Evolutionary conservation across 2,888 invertebrate species (phyloP).

Genomic region (Caenorhabditis parvicauda): DNA sequence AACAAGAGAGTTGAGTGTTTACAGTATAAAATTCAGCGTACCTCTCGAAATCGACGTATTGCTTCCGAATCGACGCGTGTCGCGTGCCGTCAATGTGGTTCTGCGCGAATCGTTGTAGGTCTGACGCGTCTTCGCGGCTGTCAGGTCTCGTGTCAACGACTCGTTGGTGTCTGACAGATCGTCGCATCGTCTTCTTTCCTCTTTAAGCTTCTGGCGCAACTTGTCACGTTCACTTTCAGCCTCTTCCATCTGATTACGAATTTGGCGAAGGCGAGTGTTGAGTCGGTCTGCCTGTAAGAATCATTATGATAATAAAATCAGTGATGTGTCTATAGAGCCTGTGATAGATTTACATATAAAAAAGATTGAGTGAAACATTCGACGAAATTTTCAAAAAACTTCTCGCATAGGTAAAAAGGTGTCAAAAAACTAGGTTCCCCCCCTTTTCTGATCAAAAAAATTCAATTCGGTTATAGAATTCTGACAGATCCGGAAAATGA

Average conservation of each 20-base stretch:
- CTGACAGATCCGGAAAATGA: background rate
- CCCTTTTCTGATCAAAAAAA: too few species aligned
- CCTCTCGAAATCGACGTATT: slow-evolving; percentile 23
- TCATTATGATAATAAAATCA: background rate
- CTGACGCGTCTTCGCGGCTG: slow-evolving; percentile 17
- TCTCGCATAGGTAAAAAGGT: too few species aligned
- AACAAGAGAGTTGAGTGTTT: too few species aligned
- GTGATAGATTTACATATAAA: too few species aligned
- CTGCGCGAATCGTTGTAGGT: slow-evolving; percentile 13
- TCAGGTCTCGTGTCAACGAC: slow-evolving; percentile 18
- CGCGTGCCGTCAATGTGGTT: slow-evolving; percentile 18
- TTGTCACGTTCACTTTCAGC: slow-evolving; percentile 20
- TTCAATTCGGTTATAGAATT: background rate
- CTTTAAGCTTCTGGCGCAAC: slow-evolving; percentile 14
- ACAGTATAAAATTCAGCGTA: too few species aligned
- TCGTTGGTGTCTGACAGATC: slow-evolving; percentile 23
- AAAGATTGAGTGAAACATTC: too few species aligned
- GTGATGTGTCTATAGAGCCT: too few species aligned
- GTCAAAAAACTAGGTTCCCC: too few species aligned
- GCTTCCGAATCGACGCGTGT: slow-evolving; percentile 24
- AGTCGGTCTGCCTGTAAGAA: slow-evolving; percentile 12
- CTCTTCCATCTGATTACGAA: slow-evolving; percentile 22
- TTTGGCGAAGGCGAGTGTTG: slow-evolving; percentile 22
- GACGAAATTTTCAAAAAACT: too few species aligned
- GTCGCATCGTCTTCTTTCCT: slow-evolving; percentile 19